These are phyloP conservation scores for Tenualosa thibaudeaui DNA, from an alignment of 2,797 vertebrate genomes.

Conservation along the genomic window DNA sequence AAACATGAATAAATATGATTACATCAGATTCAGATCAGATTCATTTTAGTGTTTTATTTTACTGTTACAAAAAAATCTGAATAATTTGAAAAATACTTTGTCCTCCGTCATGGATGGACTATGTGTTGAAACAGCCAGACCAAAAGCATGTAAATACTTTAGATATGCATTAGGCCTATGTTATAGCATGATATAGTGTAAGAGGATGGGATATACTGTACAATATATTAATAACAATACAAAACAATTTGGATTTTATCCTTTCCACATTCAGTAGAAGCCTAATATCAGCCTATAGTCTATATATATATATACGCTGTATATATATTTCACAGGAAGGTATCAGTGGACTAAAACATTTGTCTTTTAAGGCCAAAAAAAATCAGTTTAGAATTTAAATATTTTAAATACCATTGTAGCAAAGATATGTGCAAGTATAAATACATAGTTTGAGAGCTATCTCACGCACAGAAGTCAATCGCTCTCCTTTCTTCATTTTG, in stretches of 20 bases:
- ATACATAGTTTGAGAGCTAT: not conserved
- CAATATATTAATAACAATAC: conserved; percentile 3
- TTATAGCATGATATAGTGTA: not conserved
- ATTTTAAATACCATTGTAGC: not conserved
- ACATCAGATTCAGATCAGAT: not conserved
- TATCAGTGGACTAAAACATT: not conserved
- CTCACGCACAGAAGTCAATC: not conserved
- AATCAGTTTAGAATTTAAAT: conserved; percentile 15
- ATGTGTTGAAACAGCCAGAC: not conserved
- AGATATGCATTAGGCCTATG: not conserved
- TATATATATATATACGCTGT: no score
- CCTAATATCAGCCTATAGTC: not conserved
- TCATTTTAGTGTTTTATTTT: not conserved
- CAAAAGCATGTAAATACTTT: not conserved
- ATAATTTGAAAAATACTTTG: conserved; percentile 18
- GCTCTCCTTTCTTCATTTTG: not conserved
- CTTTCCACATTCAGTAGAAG: not conserved
- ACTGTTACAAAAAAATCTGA: not conserved
- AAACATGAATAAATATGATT: not conserved
- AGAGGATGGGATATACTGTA: not conserved
- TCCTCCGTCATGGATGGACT: not conserved
- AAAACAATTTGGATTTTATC: not conserved
- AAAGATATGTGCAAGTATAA: not conserved
- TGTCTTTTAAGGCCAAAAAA: not conserved
- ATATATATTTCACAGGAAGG: not conserved